A percentile compares a stretch with the other conserved stretches of the same genome.
phyloP scores from a whole-genome alignment of 2,797 vertebrate species.

The Holocentrus rufus region DNA sequence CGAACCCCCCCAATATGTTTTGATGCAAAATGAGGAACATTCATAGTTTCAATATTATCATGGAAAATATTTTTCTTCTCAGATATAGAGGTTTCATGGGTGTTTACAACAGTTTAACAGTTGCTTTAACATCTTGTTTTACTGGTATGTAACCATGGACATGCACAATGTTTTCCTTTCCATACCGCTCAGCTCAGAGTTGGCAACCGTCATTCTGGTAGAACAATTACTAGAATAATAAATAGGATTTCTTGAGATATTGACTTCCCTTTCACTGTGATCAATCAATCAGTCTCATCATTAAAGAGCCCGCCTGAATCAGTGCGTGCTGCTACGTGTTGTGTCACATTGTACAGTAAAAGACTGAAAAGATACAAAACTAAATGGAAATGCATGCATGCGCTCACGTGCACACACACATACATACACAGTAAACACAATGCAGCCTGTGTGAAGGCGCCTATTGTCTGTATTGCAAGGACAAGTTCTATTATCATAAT shows the following conservation, averaged over 20 bases:
- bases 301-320: constrained; percentile 33
- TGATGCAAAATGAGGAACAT: constrained; percentile 52
- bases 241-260: constrained; percentile 5
- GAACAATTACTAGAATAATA: constrained; percentile 5
- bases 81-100: constrained; percentile 5
- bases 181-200: too few relatives aligned
- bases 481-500: constrained; percentile 85
- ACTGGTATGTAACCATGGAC: neutral
- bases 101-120: neutral
- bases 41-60: constrained; percentile 52
- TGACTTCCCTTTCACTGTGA: constrained; percentile 24
- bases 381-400: constrained; percentile 26
- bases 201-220: neutral
- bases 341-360: constrained; percentile 15
- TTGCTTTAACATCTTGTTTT: neutral
- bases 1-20: constrained; percentile 64
- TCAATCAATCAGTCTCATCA: constrained; percentile 29
- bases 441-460: constrained; percentile 62
- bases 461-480: constrained; percentile 65
- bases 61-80: constrained; percentile 24
- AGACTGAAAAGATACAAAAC: constrained; percentile 32
- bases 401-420: constrained; percentile 24
- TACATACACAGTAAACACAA: constrained; percentile 48
- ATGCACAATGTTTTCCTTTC: neutral
- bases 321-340: neutral